Conservation (phyloP, 2,888 invertebrate genomes). For the Cybosia mesomella region DNA sequence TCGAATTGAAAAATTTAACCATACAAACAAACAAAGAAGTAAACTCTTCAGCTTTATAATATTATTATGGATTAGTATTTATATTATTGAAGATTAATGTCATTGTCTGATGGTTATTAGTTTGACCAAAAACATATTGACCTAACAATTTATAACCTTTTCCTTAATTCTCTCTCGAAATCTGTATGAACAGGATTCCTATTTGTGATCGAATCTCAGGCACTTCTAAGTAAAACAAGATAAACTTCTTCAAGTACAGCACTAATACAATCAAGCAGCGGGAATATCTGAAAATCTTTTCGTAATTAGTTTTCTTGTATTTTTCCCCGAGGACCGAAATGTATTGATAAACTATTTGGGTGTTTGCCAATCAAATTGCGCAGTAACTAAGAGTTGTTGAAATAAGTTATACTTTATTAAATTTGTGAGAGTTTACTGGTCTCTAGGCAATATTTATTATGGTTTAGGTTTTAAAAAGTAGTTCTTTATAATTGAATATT, state of each 20-base stretch:
- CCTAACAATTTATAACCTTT: neutral
- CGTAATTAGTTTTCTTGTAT: constrained; percentile 38
- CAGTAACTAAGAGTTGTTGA: constrained; percentile 24
- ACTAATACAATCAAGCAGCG: constrained; percentile 23
- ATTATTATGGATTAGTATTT: too few species aligned
- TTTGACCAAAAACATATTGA: neutral
- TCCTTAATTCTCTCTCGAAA: neutral
- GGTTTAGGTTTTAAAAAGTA: neutral
- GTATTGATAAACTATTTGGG: constrained; percentile 51
- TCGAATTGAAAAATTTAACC: too few species aligned
- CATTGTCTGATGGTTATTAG: neutral
- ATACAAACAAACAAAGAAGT: too few species aligned
- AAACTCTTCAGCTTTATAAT: too few species aligned
- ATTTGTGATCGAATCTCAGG: constrained; percentile 1
- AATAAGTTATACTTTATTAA: constrained; percentile 22
- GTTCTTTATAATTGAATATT: neutral
- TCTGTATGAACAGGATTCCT: neutral
- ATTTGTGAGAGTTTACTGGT: constrained; percentile 18
- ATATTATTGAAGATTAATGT: neutral
- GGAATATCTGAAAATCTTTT: constrained; percentile 29
- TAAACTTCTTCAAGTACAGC: constrained; percentile 16
- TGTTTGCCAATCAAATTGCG: constrained; percentile 43
- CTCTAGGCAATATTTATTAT: neutral
- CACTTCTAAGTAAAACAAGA: constrained; percentile 1
- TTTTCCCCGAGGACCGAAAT: constrained; percentile 28